phyloP scores from a whole-genome alignment of 2,888 invertebrate species.

The Buathra laborator region DNA sequence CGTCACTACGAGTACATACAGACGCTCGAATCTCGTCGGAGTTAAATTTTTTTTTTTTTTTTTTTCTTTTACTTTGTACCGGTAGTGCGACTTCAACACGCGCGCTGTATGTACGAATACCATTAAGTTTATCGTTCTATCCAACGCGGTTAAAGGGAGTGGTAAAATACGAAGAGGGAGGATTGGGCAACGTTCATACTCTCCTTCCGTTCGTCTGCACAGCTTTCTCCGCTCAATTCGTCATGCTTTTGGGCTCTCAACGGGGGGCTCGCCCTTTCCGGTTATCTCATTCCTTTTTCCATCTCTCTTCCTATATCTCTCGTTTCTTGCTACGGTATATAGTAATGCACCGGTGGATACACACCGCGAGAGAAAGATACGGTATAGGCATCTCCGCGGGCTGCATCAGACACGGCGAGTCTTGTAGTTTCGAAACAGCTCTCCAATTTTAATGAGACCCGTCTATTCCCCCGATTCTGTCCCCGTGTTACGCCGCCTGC shows the following conservation, averaged over 20 bases:
- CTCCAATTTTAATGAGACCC: constrained; percentile 85
- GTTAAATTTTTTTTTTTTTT: neutral
- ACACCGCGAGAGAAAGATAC: constrained; percentile 5
- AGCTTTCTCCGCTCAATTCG: constrained; percentile 62
- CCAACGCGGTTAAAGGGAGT: neutral
- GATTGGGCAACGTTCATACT: constrained; percentile 15
- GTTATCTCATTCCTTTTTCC: constrained; percentile 41
- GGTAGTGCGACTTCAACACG: neutral
- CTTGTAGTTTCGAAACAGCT: constrained; percentile 84
- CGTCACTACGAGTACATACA: neutral
- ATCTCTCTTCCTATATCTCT: neutral
- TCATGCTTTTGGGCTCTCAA: constrained; percentile 53
- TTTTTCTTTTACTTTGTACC: neutral
- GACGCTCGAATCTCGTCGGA: constrained; percentile 37
- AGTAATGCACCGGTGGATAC: constrained; percentile 14
- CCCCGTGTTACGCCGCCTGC: constrained; percentile 79
- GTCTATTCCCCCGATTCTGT: constrained; percentile 83
- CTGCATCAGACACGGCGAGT: constrained; percentile 83
- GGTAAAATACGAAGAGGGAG: constrained; percentile 19
- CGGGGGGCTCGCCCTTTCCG: constrained; percentile 41
- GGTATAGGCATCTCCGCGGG: constrained; percentile 42
- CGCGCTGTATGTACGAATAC: constrained; percentile 32
- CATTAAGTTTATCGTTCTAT: constrained; percentile 46
- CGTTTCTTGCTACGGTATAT: neutral
- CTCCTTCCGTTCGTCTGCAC: constrained; percentile 36